These are phyloP conservation scores for Sebastes fasciatus DNA, from an alignment of 2,113 vertebrate genomes.

Conservation along the genomic window DNA sequence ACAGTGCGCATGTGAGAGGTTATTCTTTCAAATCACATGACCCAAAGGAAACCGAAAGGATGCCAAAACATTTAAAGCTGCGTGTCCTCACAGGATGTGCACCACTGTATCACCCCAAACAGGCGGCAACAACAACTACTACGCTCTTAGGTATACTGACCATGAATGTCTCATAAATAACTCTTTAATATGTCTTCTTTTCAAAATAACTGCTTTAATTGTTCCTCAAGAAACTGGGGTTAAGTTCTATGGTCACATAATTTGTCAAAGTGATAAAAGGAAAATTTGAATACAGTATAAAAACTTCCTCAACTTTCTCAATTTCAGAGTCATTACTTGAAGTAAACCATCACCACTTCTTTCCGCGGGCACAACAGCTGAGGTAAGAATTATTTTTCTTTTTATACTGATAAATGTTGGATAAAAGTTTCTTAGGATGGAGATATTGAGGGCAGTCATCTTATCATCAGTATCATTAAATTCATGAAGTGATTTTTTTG, in stretches of 20 bases:
- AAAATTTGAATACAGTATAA: neutral
- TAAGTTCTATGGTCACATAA: neutral
- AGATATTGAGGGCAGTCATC: neutral
- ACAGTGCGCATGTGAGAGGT: neutral
- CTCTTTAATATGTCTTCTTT: no score
- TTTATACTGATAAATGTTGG: neutral
- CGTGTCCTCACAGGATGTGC: neutral
- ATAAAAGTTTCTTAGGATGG: neutral
- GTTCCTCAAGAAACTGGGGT: neutral
- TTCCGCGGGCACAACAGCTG: neutral
- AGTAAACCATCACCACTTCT: neutral
- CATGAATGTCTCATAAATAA: no score
- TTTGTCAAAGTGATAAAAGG: neutral
- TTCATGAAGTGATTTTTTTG: neutral
- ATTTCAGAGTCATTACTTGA: neutral
- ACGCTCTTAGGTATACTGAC: neutral
- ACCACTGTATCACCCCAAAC: no score
- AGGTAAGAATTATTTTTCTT: no score
- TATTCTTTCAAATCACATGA: neutral
- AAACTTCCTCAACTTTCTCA: no score
- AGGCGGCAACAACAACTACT: neutral
- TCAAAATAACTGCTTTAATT: no score
- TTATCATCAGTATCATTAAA: neutral
- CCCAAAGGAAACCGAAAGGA: no score
- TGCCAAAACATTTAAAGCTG: neutral